Evolutionary conservation across 1,140 invertebrate genomes (phyloP).

Genomic region (Zaprionus tsacasi): DNA sequence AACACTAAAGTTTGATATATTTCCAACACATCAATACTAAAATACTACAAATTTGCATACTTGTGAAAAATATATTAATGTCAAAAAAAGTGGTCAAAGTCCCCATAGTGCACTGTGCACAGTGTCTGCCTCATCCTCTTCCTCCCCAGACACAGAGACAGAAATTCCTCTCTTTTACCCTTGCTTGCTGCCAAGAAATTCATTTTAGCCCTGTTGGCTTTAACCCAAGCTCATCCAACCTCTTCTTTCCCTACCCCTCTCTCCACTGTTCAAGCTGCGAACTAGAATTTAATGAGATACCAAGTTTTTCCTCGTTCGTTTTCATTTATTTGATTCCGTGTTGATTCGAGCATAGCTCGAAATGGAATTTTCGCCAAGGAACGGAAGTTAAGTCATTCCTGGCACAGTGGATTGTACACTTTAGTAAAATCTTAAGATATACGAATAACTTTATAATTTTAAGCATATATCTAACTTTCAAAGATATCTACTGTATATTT

Average conservation of each 20-base stretch:
- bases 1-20: too few species aligned
- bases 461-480: too few species aligned
- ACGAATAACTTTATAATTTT: not conserved
- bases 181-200: slow-evolving; percentile 51
- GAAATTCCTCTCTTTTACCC: not conserved
- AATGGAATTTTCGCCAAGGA: slow-evolving; percentile 55
- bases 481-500: too few species aligned
- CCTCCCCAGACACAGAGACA: not conserved
- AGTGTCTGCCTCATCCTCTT: not conserved
- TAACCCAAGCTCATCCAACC: slow-evolving; percentile 48
- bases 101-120: too few species aligned
- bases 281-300: slow-evolving; percentile 54
- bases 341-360: slow-evolving; percentile 44
- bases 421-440: not conserved
- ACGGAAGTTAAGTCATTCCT: slow-evolving; percentile 58
- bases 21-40: too few species aligned
- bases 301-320: slow-evolving; percentile 50
- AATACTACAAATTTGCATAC: too few species aligned
- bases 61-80: too few species aligned
- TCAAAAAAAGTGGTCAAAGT: too few species aligned
- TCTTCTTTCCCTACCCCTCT: too few species aligned
- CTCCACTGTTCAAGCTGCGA: not conserved
- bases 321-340: slow-evolving; percentile 60
- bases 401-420: slow-evolving; percentile 17
- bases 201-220: slow-evolving; percentile 54